Evolutionary conservation across 2,113 vertebrate genomes (phyloP).

Genomic region (Ictalurus furcatus): DNA sequence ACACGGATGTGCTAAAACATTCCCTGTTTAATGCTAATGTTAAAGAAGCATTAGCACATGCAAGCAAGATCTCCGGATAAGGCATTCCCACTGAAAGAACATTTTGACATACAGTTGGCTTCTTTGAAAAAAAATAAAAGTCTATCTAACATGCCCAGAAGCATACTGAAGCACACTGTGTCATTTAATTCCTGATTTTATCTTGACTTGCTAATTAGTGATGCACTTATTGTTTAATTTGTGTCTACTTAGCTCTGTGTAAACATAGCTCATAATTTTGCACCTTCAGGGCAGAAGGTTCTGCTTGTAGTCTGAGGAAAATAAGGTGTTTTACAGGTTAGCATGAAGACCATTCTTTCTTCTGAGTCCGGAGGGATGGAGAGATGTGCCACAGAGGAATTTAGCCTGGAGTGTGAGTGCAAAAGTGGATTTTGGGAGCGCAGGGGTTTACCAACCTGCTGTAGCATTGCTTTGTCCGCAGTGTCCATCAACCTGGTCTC

Average conservation of each 20-base stretch:
- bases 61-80: constrained; percentile 23
- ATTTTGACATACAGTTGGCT: background rate
- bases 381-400: constrained; percentile 56
- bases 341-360: constrained; percentile 35
- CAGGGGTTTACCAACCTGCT: constrained; percentile 19
- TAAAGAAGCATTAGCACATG: constrained; percentile 32
- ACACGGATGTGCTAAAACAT: constrained; percentile 36
- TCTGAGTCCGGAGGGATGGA: constrained; percentile 29
- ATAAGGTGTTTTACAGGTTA: constrained; percentile 39
- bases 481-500: constrained; percentile 77
- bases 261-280: background rate
- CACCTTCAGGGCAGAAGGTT: background rate
- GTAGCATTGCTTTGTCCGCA: constrained; percentile 63
- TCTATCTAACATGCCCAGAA: background rate
- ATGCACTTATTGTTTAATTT: background rate
- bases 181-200: background rate
- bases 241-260: background rate
- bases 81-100: background rate
- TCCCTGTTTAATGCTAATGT: constrained; percentile 21
- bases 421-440: background rate
- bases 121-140: background rate
- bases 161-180: background rate
- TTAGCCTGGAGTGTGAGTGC: constrained; percentile 14
- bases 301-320: background rate
- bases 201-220: background rate